phyloP scores from a whole-genome alignment of 2,888 invertebrate genomes.

The Vanessa cardui region DNA sequence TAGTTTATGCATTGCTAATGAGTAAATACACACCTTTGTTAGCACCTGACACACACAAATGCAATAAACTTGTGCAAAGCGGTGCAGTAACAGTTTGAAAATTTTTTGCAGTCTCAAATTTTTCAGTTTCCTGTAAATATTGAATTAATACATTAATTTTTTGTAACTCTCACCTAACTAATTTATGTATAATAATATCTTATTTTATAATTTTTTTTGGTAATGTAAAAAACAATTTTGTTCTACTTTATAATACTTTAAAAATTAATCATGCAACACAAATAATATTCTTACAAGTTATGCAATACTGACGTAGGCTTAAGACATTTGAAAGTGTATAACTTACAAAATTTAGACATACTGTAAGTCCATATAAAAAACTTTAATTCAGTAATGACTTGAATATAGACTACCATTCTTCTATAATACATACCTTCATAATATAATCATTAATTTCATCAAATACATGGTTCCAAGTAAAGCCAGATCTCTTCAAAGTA shows the following conservation, averaged over 20 bases:
- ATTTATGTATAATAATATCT: background rate
- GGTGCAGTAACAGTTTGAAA: conserved; percentile 62
- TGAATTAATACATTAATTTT: background rate
- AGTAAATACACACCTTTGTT: conserved; percentile 64
- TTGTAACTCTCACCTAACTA: background rate
- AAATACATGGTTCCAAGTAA: conserved; percentile 74
- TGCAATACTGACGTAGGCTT: no score
- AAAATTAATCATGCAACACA: background rate
- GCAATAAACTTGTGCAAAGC: conserved; percentile 64
- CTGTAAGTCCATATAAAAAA: no score
- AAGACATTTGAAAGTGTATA: no score
- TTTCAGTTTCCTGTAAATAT: conserved; percentile 75
- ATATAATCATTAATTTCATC: conserved; percentile 69
- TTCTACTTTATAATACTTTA: no score
- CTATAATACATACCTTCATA: conserved; percentile 59
- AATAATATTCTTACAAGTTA: background rate
- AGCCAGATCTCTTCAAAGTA: conserved; percentile 60
- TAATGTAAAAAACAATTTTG: no score
- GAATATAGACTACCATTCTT: conserved; percentile 5
- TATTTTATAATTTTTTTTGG: no score
- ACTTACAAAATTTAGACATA: no score
- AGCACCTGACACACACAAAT: conserved; percentile 69
- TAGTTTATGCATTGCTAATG: background rate
- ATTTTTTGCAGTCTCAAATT: conserved; percentile 71
- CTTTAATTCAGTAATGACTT: background rate